Conservation (phyloP, 1,140 invertebrate genomes). For the Scaptomyza hsui region DNA sequence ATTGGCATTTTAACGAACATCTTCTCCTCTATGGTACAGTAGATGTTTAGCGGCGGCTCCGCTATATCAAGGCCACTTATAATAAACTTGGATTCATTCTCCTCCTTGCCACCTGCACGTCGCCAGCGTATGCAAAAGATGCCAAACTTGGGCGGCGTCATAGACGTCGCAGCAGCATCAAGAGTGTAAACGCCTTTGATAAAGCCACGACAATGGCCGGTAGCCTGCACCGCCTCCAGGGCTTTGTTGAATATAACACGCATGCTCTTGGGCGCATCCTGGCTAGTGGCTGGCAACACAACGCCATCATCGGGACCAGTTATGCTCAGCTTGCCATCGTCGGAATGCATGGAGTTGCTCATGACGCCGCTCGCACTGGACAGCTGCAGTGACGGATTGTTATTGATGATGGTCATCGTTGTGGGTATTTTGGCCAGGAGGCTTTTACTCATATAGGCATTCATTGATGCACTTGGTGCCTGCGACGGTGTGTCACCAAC, state of each 20-base stretch:
- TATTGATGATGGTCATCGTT: conserved; percentile 80
- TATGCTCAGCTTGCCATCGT: conserved; percentile 58
- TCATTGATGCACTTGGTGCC: conserved; percentile 24
- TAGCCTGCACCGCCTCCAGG: conserved; percentile 72
- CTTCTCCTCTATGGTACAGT: conserved; percentile 83
- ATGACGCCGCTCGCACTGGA: not conserved
- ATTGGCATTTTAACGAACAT: conserved; percentile 84
- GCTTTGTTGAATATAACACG: conserved; percentile 78
- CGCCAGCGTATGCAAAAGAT: conserved; percentile 83
- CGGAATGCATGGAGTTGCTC: conserved; percentile 42
- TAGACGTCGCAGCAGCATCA: conserved; percentile 13
- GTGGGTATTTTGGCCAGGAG: conserved; percentile 74
- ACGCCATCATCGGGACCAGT: conserved; percentile 64
- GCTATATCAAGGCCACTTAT: conserved; percentile 73
- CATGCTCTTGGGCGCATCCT: conserved; percentile 41
- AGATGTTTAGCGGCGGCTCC: conserved; percentile 81
- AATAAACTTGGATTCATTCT: conserved; percentile 83
- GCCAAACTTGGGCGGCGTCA: conserved; percentile 58
- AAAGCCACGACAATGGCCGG: conserved; percentile 77
- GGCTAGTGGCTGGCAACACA: not conserved
- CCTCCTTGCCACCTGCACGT: conserved; percentile 66
- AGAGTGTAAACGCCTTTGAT: conserved; percentile 69
- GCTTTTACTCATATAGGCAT: conserved; percentile 67
- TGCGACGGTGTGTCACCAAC: conserved; percentile 17
- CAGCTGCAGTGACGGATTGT: conserved; percentile 37